Percentiles rank a stretch among this genome's conserved stretches.
Evolutionary conservation across 2,888 invertebrate genomes (phyloP).

Genomic region (Drosophila pegasa): DNA sequence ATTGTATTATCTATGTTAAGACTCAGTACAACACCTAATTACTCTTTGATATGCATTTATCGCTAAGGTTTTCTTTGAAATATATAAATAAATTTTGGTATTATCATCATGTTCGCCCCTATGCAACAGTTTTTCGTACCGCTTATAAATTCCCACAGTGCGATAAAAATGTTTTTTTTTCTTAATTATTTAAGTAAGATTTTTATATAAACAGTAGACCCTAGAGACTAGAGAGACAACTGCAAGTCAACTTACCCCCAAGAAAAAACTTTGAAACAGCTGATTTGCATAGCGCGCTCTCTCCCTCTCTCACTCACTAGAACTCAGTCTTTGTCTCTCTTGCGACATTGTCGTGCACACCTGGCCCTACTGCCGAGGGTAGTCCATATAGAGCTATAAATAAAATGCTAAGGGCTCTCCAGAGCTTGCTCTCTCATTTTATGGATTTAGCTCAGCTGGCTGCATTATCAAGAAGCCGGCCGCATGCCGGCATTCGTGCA

Average conservation of each 20-base stretch:
- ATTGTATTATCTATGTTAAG: background rate
- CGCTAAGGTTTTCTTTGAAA: too few relatives aligned
- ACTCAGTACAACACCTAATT: background rate
- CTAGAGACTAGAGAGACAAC: background rate
- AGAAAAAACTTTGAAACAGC: background rate
- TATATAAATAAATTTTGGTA: background rate
- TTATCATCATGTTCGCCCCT: background rate
- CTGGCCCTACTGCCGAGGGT: slow-evolving; percentile 17
- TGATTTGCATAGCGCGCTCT: slow-evolving; percentile 20
- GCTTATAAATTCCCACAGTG: too few relatives aligned
- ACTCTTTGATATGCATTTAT: background rate
- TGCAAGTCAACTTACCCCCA: background rate
- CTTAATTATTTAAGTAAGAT: background rate
- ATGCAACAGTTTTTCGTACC: background rate
- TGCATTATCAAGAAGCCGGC: slow-evolving; percentile 34
- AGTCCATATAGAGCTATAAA: background rate
- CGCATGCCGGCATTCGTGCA: slow-evolving; percentile 35
- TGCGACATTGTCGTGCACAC: slow-evolving; percentile 35
- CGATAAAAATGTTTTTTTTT: background rate
- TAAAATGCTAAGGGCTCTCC: slow-evolving; percentile 3
- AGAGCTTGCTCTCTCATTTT: background rate
- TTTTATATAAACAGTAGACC: too few relatives aligned
- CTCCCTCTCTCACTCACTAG: background rate
- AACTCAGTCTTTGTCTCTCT: background rate
- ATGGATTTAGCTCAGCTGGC: slow-evolving; percentile 1